Evolutionary conservation across 1,140 invertebrate genomes (phyloP).

Genomic region (Cotesia vestalis): DNA sequence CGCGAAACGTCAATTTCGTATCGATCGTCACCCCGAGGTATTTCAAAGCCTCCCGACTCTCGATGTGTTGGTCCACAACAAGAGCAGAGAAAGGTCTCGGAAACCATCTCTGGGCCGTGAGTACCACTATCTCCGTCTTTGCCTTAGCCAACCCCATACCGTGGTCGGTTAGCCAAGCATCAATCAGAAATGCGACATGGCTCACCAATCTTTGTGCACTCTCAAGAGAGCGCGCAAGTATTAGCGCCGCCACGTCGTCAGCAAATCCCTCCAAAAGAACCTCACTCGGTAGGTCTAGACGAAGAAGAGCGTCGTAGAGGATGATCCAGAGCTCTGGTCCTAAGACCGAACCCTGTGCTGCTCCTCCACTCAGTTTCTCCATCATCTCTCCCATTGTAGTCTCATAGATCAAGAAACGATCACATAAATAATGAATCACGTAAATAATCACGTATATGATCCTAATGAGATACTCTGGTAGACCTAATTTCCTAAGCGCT

Average conservation of each 20-base stretch:
- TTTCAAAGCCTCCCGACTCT: constrained; percentile 25
- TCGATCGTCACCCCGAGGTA: constrained; percentile 43
- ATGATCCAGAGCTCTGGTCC: constrained; percentile 53
- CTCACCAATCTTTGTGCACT: constrained; percentile 35
- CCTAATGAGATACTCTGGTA: constrained; percentile 31
- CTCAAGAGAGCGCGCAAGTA: constrained; percentile 34
- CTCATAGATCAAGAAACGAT: constrained; percentile 31
- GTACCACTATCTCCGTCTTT: constrained; percentile 43
- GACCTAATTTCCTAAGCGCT: constrained; percentile 20
- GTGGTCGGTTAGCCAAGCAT: constrained; percentile 39
- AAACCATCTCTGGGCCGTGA: constrained; percentile 22
- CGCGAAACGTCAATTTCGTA: constrained; percentile 30
- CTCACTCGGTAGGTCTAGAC: constrained; percentile 39
- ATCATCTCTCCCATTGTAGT: constrained; percentile 13
- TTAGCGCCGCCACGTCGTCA: constrained; percentile 47
- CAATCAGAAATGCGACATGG: constrained; percentile 25
- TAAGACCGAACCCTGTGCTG: constrained; percentile 49
- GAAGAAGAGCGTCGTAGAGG: constrained; percentile 48
- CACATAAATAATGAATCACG: constrained; percentile 35
- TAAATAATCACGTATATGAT: constrained; percentile 40
- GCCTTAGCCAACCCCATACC: constrained; percentile 38
- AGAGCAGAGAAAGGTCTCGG: background rate
- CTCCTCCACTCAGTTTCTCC: constrained; percentile 35
- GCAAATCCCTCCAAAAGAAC: constrained; percentile 44
- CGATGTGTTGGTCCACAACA: constrained; percentile 4